Evolutionary conservation across 2,113 vertebrate genomes (phyloP), one percentile per base, ranked within the genome.

Genomic region (Geococcyx californianus): DNA sequence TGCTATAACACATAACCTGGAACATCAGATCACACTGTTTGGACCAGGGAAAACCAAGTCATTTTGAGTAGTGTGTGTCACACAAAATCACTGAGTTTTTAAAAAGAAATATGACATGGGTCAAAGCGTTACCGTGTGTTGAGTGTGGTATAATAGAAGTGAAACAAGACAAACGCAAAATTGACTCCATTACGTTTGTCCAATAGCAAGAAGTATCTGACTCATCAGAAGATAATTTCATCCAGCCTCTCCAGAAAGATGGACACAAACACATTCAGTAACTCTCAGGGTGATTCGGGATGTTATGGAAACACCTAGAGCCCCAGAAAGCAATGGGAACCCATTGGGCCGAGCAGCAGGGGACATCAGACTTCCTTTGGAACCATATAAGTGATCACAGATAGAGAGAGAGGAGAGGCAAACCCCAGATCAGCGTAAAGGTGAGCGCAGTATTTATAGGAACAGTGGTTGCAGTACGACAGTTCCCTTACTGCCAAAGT

Each of bases 331-430:
- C 29, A 56, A 51, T 6, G 19, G 19, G 6, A 29, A 31, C 31
- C 8, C 42, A 4, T 66, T 88, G 34, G 62, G 21, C 17, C 10
- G 47, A 51, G 49, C 70, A 78, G 66, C 8, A 31, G 66, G 17
- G 11, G 40, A 18, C 33, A 45, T 8, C 11, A 44, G 55, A 55
- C 5, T 36, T 68, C 51, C 59, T 82, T 4, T 51, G 69, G 59
- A 60, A n/a, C 34, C 6, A 31, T 14, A 6, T 3, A 31, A 58
- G 34, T 9, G 67, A 36, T 36, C 7, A 16, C 33, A 31, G 33
- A 13, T 0, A 33, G 29, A 59, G 47, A 9, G 2, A 9, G 19
- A 5, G 8, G 10, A 69, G 59, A 69, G 59, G 0, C 1, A 47
- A 82, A 68, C 68, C 36, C 42, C 4, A 2, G 10, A 15, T 75